These are phyloP conservation scores for Nerophis lumbriciformis DNA, from an alignment of 2,113 vertebrate species.

Conservation along the genomic window DNA sequence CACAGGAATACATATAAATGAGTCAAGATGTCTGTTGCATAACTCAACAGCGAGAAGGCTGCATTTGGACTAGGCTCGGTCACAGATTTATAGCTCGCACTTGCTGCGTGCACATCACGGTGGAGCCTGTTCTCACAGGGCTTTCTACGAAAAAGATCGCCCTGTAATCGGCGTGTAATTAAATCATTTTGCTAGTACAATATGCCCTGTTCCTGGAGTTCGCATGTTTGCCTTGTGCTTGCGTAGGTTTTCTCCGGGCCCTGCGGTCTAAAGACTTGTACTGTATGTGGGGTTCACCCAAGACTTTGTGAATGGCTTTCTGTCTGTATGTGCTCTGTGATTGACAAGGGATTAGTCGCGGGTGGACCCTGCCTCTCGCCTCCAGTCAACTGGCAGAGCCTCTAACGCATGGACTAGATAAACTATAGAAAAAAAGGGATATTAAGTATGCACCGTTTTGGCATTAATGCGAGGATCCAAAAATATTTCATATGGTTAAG, in stretches of 20 bases:
- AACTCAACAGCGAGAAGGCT: neutral
- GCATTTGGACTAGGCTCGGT: neutral
- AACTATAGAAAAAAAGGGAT: too few relatives aligned
- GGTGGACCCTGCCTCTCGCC: too few relatives aligned
- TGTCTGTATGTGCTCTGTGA: too few relatives aligned
- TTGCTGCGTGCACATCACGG: neutral
- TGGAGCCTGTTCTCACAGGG: neutral
- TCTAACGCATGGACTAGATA: too few relatives aligned
- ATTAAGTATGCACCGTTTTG: too few relatives aligned
- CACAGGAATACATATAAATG: constrained; percentile 4
- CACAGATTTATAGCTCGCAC: neutral
- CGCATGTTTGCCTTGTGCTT: neutral
- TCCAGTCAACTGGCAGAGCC: too few relatives aligned
- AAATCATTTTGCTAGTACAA: neutral
- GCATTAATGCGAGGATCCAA: too few relatives aligned
- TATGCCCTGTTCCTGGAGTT: neutral
- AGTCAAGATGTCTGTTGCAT: constrained; percentile 6
- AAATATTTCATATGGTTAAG: too few relatives aligned
- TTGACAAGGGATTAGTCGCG: too few relatives aligned
- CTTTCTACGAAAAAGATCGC: neutral
- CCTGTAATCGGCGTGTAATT: neutral
- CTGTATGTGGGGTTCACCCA: too few relatives aligned
- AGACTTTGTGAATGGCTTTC: neutral
- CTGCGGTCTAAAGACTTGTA: neutral
- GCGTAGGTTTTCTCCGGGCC: neutral